phyloP scores from a whole-genome alignment of 2,113 vertebrate genomes.

The Pollimyrus isidori region DNA sequence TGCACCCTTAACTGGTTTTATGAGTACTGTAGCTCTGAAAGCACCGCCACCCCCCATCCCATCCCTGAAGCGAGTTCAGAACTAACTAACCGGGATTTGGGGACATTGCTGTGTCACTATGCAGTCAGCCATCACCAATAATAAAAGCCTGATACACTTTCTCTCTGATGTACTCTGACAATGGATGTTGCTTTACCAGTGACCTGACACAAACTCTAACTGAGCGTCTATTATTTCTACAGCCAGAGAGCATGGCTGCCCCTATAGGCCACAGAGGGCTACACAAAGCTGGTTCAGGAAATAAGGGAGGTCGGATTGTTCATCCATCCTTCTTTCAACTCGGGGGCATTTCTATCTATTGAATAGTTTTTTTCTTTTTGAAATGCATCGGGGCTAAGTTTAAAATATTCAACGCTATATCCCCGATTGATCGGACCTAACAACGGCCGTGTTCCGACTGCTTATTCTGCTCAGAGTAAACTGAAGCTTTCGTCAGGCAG shows the following conservation, averaged over 20 bases:
- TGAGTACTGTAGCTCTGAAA: neutral
- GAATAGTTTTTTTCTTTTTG: too few relatives aligned
- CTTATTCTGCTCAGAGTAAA: neutral
- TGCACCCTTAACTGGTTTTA: neutral
- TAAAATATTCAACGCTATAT: too few relatives aligned
- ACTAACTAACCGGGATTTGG: neutral
- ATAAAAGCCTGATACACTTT: neutral
- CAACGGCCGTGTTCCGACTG: neutral
- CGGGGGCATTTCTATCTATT: too few relatives aligned
- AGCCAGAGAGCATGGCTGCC: neutral
- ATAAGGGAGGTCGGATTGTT: neutral
- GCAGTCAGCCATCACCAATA: neutral
- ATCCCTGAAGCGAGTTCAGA: neutral
- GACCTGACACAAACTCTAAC: neutral
- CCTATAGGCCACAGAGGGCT: neutral
- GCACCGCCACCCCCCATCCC: neutral
- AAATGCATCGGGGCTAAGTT: too few relatives aligned
- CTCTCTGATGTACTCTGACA: neutral
- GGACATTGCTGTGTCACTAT: neutral
- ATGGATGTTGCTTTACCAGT: neutral
- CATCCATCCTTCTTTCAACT: neutral
- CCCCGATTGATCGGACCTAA: too few relatives aligned
- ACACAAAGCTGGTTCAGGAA: neutral
- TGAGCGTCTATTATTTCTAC: neutral
- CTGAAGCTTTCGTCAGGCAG: neutral